Evolutionary conservation across 1,140 invertebrate genomes (phyloP), one percentile per base, ranked within the genome.

Genomic region (Drosophila sproati): DNA sequence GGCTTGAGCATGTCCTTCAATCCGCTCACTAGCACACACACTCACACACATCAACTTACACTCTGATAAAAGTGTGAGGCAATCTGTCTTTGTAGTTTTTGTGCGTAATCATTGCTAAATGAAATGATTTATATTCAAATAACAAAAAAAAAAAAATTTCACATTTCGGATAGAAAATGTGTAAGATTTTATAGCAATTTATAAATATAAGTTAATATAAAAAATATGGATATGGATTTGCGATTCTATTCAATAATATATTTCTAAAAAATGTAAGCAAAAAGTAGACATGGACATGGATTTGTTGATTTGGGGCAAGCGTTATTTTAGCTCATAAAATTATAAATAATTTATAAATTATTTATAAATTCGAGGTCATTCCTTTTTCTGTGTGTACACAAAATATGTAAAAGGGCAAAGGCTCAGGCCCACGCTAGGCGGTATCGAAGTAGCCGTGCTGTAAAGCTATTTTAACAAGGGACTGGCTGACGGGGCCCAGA

Each of bases 401-500:
- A 78, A 43, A 52, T 55, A 66, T 66, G 48, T 43, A 45, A 73
- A 69, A 56, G 62, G 62, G 35, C 52, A 70, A 75, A 70, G 80
- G 76, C 59, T 32, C 51, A 47, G 60, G 29, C 20, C 20, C 77
- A 63, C 73, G 68, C 47, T 70, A 54, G 66, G 41, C 78, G 70
- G 78, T 85, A 63, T 72, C 74, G 73, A 78, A 78, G 67, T 52
- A 68, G 66, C 31, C 20, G 29, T 39, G 70, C 61, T 71, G 69
- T 77, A 88, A 83, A 88, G 85, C 80, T 88, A 88, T 88, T 88
- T 88, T 88, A 89, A 89, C 83, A 89, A 88, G 83, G 82, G 82
- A 78, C 75, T 74, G 74, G 69, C 34, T 41, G 37, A 63, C 31
- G 32, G 45, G 6, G 57, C 51, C 43, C 31, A 43, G 47, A 20